Evolutionary conservation across 1,140 invertebrate species (phyloP).

Genomic region (Drosophila bocqueti): DNA sequence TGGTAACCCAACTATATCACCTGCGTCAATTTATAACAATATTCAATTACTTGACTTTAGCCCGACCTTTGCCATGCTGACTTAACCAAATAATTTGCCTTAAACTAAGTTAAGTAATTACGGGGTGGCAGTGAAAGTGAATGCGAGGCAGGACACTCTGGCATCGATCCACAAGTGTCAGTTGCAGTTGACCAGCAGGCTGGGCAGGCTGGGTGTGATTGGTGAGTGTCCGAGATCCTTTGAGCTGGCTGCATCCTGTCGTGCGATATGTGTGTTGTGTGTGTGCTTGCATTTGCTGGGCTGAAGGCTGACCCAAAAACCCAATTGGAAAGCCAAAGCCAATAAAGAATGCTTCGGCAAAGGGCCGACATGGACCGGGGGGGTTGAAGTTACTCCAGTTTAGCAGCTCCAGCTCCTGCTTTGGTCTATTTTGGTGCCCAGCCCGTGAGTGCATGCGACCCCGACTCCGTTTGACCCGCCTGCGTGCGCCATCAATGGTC

Average conservation of each 20-base stretch:
- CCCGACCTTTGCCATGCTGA: background rate
- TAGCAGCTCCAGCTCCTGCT: constrained; percentile 29
- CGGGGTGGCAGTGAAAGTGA: constrained; percentile 8
- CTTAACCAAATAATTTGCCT: background rate
- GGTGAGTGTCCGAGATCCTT: constrained; percentile 25
- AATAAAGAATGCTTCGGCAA: constrained; percentile 65
- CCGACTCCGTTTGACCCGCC: constrained; percentile 26
- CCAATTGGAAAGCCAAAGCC: constrained; percentile 76
- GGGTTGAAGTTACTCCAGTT: constrained; percentile 41
- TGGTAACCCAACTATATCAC: background rate
- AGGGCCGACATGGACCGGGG: constrained; percentile 37
- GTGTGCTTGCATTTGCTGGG: constrained; percentile 31
- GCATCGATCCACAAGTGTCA: constrained; percentile 51
- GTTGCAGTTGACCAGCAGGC: constrained; percentile 34
- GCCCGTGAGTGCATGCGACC: constrained; percentile 51
- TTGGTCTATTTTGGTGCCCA: constrained; percentile 4
- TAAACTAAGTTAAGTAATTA: constrained; percentile 27
- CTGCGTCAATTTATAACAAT: background rate
- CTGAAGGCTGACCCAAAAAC: constrained; percentile 73
- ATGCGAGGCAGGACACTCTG: constrained; percentile 8
- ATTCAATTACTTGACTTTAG: background rate
- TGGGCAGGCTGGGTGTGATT: constrained; percentile 12
- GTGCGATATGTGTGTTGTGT: constrained; percentile 4
- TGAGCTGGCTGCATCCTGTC: constrained; percentile 33
- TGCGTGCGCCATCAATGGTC: constrained; percentile 53